Conservation (phyloP, 2,888 invertebrate genomes). For the Crocallis elinguaria region DNA sequence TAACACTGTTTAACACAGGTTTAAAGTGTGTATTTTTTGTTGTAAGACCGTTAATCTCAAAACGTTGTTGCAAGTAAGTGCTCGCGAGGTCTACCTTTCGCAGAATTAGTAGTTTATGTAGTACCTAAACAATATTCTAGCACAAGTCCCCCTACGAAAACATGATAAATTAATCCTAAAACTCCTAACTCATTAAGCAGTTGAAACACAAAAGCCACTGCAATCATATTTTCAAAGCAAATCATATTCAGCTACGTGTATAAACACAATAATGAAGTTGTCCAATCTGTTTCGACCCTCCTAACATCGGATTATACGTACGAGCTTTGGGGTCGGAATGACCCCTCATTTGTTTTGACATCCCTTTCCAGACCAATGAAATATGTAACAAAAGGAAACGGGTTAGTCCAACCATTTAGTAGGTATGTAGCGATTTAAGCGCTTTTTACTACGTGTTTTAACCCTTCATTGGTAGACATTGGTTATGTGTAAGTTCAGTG, state of each 20-base stretch:
- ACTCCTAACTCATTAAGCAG: slow-evolving; percentile 20
- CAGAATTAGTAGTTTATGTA: too few species aligned
- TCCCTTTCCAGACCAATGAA: slow-evolving; percentile 67
- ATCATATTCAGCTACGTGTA: slow-evolving; percentile 30
- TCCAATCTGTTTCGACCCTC: slow-evolving; percentile 49
- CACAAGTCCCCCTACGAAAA: too few species aligned
- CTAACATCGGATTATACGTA: slow-evolving; percentile 51
- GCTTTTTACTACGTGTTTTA: slow-evolving; percentile 57
- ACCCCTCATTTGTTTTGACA: slow-evolving; percentile 63
- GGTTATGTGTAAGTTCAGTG: neutral
- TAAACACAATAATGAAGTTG: slow-evolving; percentile 36
- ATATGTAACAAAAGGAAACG: slow-evolving; percentile 75
- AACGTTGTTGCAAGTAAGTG: too few species aligned
- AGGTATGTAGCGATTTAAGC: slow-evolving; percentile 62
- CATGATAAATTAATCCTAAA: slow-evolving; percentile 17
- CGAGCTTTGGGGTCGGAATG: slow-evolving; percentile 48
- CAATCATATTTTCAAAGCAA: slow-evolving; percentile 39
- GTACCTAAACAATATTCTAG: too few species aligned
- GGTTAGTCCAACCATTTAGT: slow-evolving; percentile 48
- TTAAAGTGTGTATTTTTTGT: too few species aligned
- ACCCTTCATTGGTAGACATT: neutral
- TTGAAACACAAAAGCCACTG: slow-evolving; percentile 10
- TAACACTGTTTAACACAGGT: too few species aligned
- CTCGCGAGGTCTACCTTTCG: too few species aligned
- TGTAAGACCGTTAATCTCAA: too few species aligned